A percentile compares a stretch with the other conserved stretches of the same genome.
These are phyloP conservation scores for Rhabdomys pumilio DNA, from an alignment of 2,797 vertebrate species.

Conservation along the genomic window DNA sequence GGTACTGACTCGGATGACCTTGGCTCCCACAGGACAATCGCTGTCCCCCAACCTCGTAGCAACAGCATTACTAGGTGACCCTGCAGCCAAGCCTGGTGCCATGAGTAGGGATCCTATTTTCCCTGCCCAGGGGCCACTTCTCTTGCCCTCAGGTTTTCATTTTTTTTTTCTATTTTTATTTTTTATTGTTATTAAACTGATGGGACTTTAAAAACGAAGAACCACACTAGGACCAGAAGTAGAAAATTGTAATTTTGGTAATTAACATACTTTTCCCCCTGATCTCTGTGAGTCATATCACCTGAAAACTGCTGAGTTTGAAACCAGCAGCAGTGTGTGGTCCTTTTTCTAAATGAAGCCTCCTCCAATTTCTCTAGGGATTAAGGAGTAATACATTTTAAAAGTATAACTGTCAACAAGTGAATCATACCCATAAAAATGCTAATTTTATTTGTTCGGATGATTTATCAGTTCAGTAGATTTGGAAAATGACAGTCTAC, in stretches of 20 bases:
- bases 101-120: conserved; percentile 63
- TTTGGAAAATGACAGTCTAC: neutral
- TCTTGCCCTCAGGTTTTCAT: conserved; percentile 80
- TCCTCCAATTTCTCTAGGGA: neutral
- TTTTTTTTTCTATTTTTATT: neutral
- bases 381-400: neutral
- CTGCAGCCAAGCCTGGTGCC: conserved; percentile 78
- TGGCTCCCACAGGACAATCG: conserved; percentile 81
- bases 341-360: neutral
- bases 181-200: conserved; percentile 85
- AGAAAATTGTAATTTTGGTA: conserved; percentile 18
- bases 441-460: neutral
- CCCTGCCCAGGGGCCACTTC: conserved; percentile 73
- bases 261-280: conserved; percentile 29
- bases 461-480: neutral
- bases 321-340: neutral
- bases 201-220: conserved; percentile 73
- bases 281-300: conserved; percentile 30
- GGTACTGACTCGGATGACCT: conserved; percentile 34
- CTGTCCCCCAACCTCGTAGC: conserved; percentile 76
- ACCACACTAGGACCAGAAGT: neutral
- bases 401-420: neutral
- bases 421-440: neutral
- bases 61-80: conserved; percentile 81
- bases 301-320: conserved; percentile 42